Base-by-base conservation (phyloP, 2,113 vertebrate species). In the Steatornis caripensis region DNA sequence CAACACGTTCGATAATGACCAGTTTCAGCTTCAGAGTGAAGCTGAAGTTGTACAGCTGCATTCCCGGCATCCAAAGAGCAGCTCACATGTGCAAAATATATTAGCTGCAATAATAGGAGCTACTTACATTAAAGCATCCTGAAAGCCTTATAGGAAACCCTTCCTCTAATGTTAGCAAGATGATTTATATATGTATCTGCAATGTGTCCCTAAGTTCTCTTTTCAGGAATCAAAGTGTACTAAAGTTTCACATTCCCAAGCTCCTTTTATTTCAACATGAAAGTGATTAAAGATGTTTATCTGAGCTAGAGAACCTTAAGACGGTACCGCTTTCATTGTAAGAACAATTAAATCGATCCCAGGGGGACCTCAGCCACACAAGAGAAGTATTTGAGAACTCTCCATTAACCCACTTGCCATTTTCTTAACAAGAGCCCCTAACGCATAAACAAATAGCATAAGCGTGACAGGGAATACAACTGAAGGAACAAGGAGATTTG, bases 201-300 rank as follows among this genome's bases (percentile, higher is more conserved):
- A 98, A 93, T 24, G 78, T 92, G 92, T 97, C 96, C 92, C 89
- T 54, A 93, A 94, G 68, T 96, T 96, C 95, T 96, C 95, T 93
- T 98, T 96, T 97, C 89, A 96, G 96, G 90, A 97, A 97, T 94
- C 92, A 90, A 96, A 98, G 89, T 96, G 80, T 96, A 95, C 95
- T 97, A 85, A 95, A 94, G 92, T 97, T 98, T 94, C 95, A 96
- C 95, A 94, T 97, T 97, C 95, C 96, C 95, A 92, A 96, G 82
- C 77, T 97, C 96, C 96, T 98, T 98, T 98, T 94, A 97, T 98
- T 98, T 97, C 96, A 96, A 88, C 94, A 98, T 97, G 95, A 98
- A 98, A 97, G 97, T 97, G 97, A 98, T 98, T 98, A 97, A 98
- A 98, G 96, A 96, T 98, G 95, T 94, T 98, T 97, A 96, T 98